Evolutionary conservation across 2,113 vertebrate genomes (phyloP).

Genomic region (Balaenoptera acutorostrata): DNA sequence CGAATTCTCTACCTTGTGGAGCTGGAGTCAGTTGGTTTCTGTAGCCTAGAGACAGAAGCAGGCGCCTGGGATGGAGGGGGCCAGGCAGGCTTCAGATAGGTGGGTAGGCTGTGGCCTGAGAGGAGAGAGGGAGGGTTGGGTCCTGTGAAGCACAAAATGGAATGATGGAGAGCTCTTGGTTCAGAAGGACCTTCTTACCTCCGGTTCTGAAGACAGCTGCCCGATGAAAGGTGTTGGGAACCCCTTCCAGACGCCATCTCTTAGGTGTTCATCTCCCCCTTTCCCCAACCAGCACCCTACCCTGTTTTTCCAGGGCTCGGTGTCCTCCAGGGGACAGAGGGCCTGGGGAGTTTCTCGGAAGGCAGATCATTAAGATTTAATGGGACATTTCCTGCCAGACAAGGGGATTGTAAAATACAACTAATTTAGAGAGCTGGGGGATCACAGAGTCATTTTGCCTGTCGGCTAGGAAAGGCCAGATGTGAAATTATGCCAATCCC

Average conservation of each 20-base stretch:
- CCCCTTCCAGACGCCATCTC: not conserved
- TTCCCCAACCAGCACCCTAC: not conserved
- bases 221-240: not conserved
- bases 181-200: not conserved
- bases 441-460: constrained; percentile 43
- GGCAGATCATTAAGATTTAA: constrained; percentile 54
- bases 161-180: not conserved
- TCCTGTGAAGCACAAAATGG: not conserved
- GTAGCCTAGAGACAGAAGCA: not conserved
- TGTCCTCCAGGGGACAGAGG: not conserved
- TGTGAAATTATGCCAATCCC: constrained; percentile 25
- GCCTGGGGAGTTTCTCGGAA: constrained; percentile 4
- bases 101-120: not conserved
- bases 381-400: constrained; percentile 37
- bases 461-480: constrained; percentile 37
- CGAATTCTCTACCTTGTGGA: not conserved
- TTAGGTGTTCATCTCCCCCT: not conserved
- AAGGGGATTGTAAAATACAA: constrained; percentile 21
- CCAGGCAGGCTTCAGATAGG: not conserved
- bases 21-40: not conserved
- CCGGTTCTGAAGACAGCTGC: not conserved
- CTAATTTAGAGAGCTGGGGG: constrained; percentile 58
- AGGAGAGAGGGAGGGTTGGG: too few species aligned
- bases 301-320: not conserved
- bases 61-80: not conserved